A percentile compares a stretch with the other conserved stretches of the same genome.
Evolutionary conservation across 2,113 vertebrate genomes (phyloP).

Genomic region (Podarcis cretensis): DNA sequence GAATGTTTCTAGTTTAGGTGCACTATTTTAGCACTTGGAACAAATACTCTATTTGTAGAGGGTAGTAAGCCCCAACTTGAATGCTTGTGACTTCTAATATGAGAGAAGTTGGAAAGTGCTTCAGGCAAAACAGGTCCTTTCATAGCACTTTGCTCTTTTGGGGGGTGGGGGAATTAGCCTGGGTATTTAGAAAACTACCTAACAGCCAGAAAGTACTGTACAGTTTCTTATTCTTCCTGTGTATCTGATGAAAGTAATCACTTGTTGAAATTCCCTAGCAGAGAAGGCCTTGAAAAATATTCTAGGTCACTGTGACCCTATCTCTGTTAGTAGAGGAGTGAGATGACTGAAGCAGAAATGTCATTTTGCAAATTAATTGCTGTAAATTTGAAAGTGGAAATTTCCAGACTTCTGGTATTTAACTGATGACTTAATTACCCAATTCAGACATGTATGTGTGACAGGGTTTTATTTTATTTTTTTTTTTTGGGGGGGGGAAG

Average conservation of each 20-base stretch:
- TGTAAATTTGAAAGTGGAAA: rapidly evolving
- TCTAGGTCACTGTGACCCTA: background rate
- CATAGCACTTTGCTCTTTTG: background rate
- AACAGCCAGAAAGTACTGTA: background rate
- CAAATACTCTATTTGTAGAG: background rate
- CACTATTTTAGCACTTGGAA: background rate
- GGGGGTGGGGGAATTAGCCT: background rate
- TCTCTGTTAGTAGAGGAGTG: background rate
- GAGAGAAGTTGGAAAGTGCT: background rate
- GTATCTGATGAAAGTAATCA: background rate
- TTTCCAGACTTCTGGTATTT: constrained; percentile 23
- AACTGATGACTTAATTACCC: background rate
- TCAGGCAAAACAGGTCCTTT: background rate
- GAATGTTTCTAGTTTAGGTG: background rate
- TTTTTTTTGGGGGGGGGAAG: background rate
- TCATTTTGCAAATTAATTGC: constrained; percentile 8
- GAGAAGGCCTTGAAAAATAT: background rate
- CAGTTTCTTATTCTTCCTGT: background rate
- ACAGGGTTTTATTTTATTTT: rapidly evolving
- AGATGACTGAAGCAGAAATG: constrained; percentile 37
- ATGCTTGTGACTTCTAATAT: background rate
- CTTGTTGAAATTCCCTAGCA: background rate
- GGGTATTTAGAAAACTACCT: background rate
- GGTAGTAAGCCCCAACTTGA: background rate
- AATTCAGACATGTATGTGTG: rapidly evolving